Percentiles rank a stretch among this genome's conserved stretches.
Conservation (phyloP, 2,113 vertebrate genomes). For the Anser brachyrhynchus region DNA sequence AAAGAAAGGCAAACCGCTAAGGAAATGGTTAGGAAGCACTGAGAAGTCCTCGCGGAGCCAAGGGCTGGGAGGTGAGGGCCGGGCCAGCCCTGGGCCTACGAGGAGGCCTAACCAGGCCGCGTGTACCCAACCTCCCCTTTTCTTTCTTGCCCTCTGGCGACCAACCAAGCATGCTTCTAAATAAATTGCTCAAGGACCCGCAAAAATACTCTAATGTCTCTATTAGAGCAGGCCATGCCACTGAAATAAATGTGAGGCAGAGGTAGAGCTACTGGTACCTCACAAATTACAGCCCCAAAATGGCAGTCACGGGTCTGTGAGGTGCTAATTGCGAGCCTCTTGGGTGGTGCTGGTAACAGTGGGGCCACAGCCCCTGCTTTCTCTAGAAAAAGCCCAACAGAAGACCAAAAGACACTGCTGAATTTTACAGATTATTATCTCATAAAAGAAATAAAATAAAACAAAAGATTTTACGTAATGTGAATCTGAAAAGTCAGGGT, state of each 20-base stretch:
- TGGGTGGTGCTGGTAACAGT: neutral
- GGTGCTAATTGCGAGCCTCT: neutral
- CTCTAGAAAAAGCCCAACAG: neutral
- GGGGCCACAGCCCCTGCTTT: neutral
- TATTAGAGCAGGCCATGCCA: neutral
- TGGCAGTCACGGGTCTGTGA: neutral
- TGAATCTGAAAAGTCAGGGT: neutral
- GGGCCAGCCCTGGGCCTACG: no score
- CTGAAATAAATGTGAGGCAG: neutral
- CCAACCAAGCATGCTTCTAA: neutral
- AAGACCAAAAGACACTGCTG: neutral
- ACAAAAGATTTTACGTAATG: neutral
- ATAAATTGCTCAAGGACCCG: neutral
- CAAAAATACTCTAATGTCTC: neutral
- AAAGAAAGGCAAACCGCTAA: neutral
- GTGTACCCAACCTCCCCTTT: neutral
- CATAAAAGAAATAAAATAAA: neutral
- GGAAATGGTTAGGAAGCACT: neutral
- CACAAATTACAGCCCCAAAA: neutral
- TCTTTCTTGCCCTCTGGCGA: conserved; percentile 64
- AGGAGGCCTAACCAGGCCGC: neutral
- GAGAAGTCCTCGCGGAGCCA: neutral
- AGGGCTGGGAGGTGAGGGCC: neutral
- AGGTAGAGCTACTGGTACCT: neutral
- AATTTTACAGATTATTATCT: neutral